A percentile compares a stretch with the other conserved stretches of the same genome.
Conservation (phyloP, 2,797 vertebrate genomes). For the Coreius guichenoti region DNA sequence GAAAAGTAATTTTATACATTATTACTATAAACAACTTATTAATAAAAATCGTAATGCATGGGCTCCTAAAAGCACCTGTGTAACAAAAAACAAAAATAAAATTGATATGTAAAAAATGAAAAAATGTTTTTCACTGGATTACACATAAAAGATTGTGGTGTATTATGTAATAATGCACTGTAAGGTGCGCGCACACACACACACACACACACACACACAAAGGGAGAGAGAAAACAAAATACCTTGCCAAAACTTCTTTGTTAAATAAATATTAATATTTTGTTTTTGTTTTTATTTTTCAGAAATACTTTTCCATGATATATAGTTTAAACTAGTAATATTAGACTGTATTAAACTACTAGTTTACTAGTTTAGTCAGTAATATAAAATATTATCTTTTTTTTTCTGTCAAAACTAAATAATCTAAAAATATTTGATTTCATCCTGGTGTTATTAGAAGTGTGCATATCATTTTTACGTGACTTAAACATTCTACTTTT, state of each 20-base stretch:
- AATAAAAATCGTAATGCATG: too few species aligned
- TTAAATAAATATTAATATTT: not conserved
- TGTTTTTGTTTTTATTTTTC: not conserved
- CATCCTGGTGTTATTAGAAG: not conserved
- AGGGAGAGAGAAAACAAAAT: not conserved
- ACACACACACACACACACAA: not conserved
- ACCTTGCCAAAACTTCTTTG: not conserved
- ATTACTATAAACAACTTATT: too few species aligned
- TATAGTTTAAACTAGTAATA: too few species aligned
- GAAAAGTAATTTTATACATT: not conserved
- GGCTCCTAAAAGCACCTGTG: not conserved
- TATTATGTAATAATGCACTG: not conserved
- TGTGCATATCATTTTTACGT: not conserved
- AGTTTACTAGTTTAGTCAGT: too few species aligned
- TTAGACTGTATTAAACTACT: too few species aligned
- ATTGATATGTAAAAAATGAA: too few species aligned
- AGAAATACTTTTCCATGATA: not conserved
- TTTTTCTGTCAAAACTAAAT: not conserved
- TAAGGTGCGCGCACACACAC: not conserved
- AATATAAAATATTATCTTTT: too few species aligned
- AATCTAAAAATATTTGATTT: not conserved
- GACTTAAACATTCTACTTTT: not conserved
- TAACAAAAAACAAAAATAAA: too few species aligned
- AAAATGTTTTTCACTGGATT: not conserved
- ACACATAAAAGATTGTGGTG: not conserved